A percentile compares a stretch with the other conserved stretches of the same genome.
phyloP scores from a whole-genome alignment of 2,888 invertebrate genomes.

The Tuta absoluta region DNA sequence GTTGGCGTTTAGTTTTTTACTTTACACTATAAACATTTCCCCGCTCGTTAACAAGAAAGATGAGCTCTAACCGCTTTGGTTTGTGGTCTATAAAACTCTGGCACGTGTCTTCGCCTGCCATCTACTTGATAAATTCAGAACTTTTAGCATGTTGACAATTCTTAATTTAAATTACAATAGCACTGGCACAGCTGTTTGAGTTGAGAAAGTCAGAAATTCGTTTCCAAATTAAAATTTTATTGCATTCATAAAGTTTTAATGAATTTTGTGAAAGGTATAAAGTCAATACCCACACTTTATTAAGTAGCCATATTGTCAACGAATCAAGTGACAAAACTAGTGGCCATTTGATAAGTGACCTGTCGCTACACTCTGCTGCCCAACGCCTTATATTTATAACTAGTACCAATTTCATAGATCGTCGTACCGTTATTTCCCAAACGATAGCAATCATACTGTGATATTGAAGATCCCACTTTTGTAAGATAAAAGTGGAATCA shows the following conservation, averaged over 20 bases:
- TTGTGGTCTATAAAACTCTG: conserved; percentile 77
- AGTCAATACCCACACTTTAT: no score
- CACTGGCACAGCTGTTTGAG: background rate
- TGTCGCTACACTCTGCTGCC: background rate
- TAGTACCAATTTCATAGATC: background rate
- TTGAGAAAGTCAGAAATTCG: background rate
- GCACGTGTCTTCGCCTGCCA: conserved; percentile 63
- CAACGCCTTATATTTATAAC: background rate
- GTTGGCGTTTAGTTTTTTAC: conserved; percentile 63
- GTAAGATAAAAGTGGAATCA: background rate
- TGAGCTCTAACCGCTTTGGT: conserved; percentile 75
- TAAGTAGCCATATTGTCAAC: no score
- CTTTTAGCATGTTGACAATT: background rate
- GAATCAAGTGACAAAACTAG: background rate
- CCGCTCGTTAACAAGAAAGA: conserved; percentile 79
- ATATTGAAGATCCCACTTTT: background rate
- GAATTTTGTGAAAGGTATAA: no score
- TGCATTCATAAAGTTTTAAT: no score
- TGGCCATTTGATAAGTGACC: background rate
- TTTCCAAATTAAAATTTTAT: background rate
- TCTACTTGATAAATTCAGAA: conserved; percentile 54
- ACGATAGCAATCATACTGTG: background rate
- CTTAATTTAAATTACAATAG: background rate
- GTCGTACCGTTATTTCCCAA: background rate
- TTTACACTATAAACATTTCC: conserved; percentile 76